Evolutionary conservation across 2,888 invertebrate species (phyloP), one percentile per base, ranked within the genome.

Genomic region (Diloba caeruleocephala): DNA sequence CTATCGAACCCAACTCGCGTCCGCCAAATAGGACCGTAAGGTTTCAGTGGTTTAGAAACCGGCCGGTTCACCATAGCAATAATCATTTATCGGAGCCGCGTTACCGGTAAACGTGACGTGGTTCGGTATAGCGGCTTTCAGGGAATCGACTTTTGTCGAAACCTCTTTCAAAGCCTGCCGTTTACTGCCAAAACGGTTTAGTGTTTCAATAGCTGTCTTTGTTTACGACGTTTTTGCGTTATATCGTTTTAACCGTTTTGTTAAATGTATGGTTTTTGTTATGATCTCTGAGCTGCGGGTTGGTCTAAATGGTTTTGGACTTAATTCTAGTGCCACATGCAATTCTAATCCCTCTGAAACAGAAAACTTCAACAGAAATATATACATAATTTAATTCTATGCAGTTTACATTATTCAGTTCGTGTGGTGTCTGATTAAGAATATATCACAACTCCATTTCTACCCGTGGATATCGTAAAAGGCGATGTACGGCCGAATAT

Each of bases 81-180:
- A 86, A 85, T 82, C 85, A 82, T 87, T 87, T 87, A 86, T 82
- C 70, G 81, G 71, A 69, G 45, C 56, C 42, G 57, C 72, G 68
- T 71, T 80, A 71, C 70, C 45, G 29, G 26, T 44, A 78, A 60
- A 87, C 87, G 87, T 87, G 87, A 85, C 66, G 73, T 48, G 84
- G 67, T 74, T 84, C 43, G 59, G 55, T 83, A 83, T 72, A 50
- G 67, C 34, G 52, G 61, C 49, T 63, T 68, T 63, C 50, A 67
- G 62, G 62, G 69, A 71, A 78, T 66, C 66, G 75, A 66, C 74
- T 76, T 71, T 74, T 77, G 63, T 56, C 62, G 46, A 37, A 26
- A 53, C 57, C 62, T 61, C 57, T 68, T 57, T 67, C 46, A 67
- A 67, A 58, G 58, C 45, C 41, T 41, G 23, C 39, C 65, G 43